Evolutionary conservation across 1,140 invertebrate genomes (phyloP).

Genomic region (Coptotermes formosanus): DNA sequence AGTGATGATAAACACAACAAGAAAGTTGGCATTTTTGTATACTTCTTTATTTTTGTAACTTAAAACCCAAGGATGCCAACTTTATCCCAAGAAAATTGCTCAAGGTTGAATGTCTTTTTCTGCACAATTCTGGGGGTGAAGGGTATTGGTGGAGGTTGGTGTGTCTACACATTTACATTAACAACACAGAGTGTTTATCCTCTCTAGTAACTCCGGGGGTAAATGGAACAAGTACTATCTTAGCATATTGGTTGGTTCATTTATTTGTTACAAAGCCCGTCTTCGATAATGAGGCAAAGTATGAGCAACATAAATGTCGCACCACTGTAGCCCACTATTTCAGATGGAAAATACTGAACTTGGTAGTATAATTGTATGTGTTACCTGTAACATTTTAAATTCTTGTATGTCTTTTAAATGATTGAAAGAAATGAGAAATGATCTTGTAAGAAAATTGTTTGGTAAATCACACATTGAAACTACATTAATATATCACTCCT

Average conservation of each 20-base stretch:
- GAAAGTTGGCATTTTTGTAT: background rate
- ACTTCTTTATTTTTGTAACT: background rate
- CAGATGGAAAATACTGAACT: background rate
- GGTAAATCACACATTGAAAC: no score
- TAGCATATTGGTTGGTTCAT: background rate
- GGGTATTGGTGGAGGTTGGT: background rate
- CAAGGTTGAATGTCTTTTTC: background rate
- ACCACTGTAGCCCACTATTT: background rate
- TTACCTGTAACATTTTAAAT: no score
- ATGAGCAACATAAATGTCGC: background rate
- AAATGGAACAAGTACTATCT: background rate
- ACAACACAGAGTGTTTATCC: background rate
- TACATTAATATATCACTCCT: no score
- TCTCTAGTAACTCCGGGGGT: background rate
- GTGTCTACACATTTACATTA: background rate
- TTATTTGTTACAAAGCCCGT: background rate
- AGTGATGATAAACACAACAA: background rate
- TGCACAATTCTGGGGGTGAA: background rate
- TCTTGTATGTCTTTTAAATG: no score
- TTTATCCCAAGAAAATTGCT: background rate
- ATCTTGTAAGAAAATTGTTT: no score
- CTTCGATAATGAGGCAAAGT: background rate
- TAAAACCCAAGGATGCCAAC: conserved; percentile 3
- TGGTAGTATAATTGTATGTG: no score
- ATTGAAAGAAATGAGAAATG: no score